Base-by-base conservation (phyloP, 2,888 invertebrate species). In the Byasa hedistus region DNA sequence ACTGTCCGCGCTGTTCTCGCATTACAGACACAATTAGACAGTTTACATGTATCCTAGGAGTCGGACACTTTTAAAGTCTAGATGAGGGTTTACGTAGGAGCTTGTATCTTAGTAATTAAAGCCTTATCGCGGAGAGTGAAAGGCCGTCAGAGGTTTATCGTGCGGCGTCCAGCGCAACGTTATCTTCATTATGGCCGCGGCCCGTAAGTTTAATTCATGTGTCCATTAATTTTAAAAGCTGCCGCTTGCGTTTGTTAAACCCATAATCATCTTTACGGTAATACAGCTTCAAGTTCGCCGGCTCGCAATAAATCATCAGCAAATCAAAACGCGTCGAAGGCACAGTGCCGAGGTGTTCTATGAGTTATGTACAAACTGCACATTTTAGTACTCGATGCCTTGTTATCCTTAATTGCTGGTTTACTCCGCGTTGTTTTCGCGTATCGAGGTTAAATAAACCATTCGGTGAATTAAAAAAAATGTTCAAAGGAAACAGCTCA, bases 141-240 rank as follows among this genome's bases (percentile, higher is more conserved):
- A 80, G 79, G 85, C 83, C 88, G 89, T 89, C 90, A 90, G 79
- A 76, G 79, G 76, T 82, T 88, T 89, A 90, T 90, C 89, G 79
- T 72, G 64, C 68, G 63, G 78, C 83, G 87, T 89, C 89, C 81
- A 79, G 79, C 75, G 78, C 72, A 72, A 70, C 81, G 84, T 87
- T 89, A 90, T 89, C 90, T 90, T 89, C 88, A 89, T 89, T 90
- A 88, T 84, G 79, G 81, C 79, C 86, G 79, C 73, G 79, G 81
- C 77, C 79, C 75, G 82, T 82, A 81, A 84, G 81, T 89, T 87
- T 85, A 86, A 88, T 89, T 89, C 88, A 83, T 82, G 79, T 84
- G 79, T 85, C 85, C 89, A 88, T 89, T 90, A 86, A 88, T 88
- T 89, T 86, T 84, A 86, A 86, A 85, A 84, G 84, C 83, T 78